Evolutionary conservation across 1,140 invertebrate species (phyloP), one percentile per base, ranked within the genome.

Genomic region (Chelonus insularis): DNA sequence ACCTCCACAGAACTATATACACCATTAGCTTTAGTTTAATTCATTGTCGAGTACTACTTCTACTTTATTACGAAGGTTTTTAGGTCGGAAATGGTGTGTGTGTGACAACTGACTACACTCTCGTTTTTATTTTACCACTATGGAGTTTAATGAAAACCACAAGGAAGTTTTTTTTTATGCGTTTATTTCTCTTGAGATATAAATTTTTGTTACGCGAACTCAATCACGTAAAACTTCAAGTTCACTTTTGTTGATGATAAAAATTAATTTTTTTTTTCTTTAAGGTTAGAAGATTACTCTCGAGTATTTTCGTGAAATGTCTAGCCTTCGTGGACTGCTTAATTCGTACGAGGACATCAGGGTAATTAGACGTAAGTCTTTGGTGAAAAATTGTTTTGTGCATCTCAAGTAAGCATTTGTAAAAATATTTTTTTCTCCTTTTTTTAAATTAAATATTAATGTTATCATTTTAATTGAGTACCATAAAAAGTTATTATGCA

Each of bases 191-290:
- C 9, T 12, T 48, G 1, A 7, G 16, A 52, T 7, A 52, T 29
- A 52, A 52, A n/a, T 34, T 7, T 18, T n/a, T n/a, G n/a, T 37
- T 14, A 54, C 45, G 37, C 37, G 57, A 50, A 59, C 57, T 59
- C 45, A 23, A 50, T 59, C 45, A 59, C 57, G 47, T 59, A 59
- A 4, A 37, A 23, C 20, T 59, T 37, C 57, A 59, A 59, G 57
- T 51, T 59, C 57, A 50, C 21, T 39, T 34, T 23, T n/a, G n/a
- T n/a, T n/a, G n/a, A n/a, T n/a, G n/a, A n/a, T n/a, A n/a, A n/a
- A n/a, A n/a, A n/a, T n/a, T n/a, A n/a, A n/a, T n/a, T n/a, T n/a
- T n/a, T n/a, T n/a, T n/a, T n/a, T n/a, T n/a, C n/a, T n/a, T n/a
- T n/a, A n/a, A n/a, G n/a, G n/a, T n/a, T n/a, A n/a, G n/a, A 16